Conservation (phyloP, 2,888 invertebrate species). For the Formica aserva region DNA sequence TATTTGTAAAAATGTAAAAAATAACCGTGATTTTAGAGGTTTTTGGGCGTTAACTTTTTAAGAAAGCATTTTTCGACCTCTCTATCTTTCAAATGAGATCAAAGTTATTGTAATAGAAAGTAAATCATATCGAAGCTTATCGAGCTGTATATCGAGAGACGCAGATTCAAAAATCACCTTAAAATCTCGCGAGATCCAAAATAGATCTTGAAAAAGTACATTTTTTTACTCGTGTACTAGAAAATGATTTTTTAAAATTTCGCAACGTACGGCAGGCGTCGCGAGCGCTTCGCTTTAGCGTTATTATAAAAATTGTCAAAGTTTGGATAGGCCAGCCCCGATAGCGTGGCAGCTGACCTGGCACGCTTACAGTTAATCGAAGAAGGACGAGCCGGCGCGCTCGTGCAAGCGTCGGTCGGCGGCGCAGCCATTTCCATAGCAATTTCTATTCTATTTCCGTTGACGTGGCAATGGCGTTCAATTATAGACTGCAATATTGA, state of each 20-base stretch:
- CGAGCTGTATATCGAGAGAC: too few relatives aligned
- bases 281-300: neutral
- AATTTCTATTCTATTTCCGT: constrained; percentile 85
- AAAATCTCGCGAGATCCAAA: neutral
- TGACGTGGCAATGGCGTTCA: constrained; percentile 83
- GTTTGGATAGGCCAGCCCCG: constrained; percentile 19
- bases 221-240: neutral
- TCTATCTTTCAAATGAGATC: too few relatives aligned
- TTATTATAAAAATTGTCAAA: constrained; percentile 29
- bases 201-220: neutral
- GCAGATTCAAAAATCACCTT: neutral
- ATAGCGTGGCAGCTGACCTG: constrained; percentile 26
- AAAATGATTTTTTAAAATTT: constrained; percentile 18
- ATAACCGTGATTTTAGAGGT: too few relatives aligned
- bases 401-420: constrained; percentile 30
- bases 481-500: constrained; percentile 84
- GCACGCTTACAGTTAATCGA: constrained; percentile 46
- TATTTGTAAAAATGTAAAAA: too few relatives aligned
- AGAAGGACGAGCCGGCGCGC: constrained; percentile 34
- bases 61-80: too few relatives aligned
- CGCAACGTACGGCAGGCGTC: neutral
- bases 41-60: too few relatives aligned
- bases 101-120: too few relatives aligned
- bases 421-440: constrained; percentile 80
- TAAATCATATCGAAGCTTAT: too few relatives aligned